Percentiles rank a stretch among this genome's conserved stretches.
These are phyloP conservation scores for Notospermus geniculatus DNA, from an alignment of 1,140 invertebrate species.

Conservation along the genomic window DNA sequence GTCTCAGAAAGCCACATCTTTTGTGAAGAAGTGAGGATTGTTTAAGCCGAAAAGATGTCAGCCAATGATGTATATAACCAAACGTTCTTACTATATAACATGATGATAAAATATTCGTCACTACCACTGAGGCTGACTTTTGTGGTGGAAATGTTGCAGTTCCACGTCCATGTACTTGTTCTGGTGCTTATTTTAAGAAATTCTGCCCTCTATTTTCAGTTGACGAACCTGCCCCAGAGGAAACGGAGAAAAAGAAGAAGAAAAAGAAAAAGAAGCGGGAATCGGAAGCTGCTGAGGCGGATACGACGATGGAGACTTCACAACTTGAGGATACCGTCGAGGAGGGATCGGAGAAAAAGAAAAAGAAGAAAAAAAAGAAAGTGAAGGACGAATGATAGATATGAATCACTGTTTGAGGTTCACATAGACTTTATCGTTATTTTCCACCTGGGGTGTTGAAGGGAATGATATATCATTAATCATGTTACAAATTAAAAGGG, in stretches of 20 bases:
- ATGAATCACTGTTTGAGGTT: too few species aligned
- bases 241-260: conserved; percentile 24
- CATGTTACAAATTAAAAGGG: too few species aligned
- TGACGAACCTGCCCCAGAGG: background rate
- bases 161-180: background rate
- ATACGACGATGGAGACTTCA: conserved; percentile 8
- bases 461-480: too few species aligned
- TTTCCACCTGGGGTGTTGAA: too few species aligned
- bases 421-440: too few species aligned
- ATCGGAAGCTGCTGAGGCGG: conserved; percentile 7
- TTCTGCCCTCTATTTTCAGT: background rate
- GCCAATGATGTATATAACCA: too few species aligned
- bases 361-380: conserved; percentile 24
- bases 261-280: conserved; percentile 25
- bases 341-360: conserved; percentile 14
- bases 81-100: background rate
- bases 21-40: too few species aligned
- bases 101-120: background rate
- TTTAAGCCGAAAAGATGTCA: too few species aligned
- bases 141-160: background rate
- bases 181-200: background rate
- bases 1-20: too few species aligned
- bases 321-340: background rate
- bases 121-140: background rate
- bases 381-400: background rate